Percentiles rank a stretch among this genome's conserved stretches.
Evolutionary conservation across 2,888 invertebrate species (phyloP).

Genomic region (Diarsia mendica): DNA sequence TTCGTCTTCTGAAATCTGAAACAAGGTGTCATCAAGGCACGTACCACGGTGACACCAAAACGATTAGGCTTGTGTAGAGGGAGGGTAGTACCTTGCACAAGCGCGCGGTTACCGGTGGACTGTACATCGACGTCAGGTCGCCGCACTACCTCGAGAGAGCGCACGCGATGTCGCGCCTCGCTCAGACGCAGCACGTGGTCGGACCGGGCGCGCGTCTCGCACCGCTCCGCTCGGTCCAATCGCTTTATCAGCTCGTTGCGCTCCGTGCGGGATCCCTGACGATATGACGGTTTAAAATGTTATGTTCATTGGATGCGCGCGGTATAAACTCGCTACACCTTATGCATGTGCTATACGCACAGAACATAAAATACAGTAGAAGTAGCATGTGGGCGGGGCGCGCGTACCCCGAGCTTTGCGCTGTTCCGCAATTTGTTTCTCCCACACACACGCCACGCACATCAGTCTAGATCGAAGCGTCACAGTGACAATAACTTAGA

Average conservation of each 20-base stretch:
- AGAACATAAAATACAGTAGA: too few relatives aligned
- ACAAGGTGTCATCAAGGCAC: neutral
- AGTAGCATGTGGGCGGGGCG: too few relatives aligned
- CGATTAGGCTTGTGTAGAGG: neutral
- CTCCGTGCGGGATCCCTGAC: conserved; percentile 73
- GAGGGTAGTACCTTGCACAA: conserved; percentile 76
- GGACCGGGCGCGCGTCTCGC: conserved; percentile 60
- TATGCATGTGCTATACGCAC: neutral
- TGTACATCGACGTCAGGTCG: conserved; percentile 65
- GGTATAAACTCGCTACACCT: neutral
- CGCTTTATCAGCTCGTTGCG: conserved; percentile 10
- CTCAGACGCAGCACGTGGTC: conserved; percentile 74
- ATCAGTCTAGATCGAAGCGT: too few relatives aligned
- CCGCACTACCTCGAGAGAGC: conserved; percentile 70
- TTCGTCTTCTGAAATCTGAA: neutral
- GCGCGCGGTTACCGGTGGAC: conserved; percentile 73
- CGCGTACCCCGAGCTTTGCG: too few relatives aligned
- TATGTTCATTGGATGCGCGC: neutral
- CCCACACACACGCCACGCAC: too few relatives aligned
- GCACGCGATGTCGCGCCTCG: conserved; percentile 71
- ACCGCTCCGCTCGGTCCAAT: conserved; percentile 20
- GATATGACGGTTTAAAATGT: neutral
- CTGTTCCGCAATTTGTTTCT: too few relatives aligned
- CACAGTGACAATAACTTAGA: too few relatives aligned
- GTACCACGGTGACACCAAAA: neutral